Evolutionary conservation across 2,888 invertebrate species (phyloP).

Genomic region (Argyra leucocephala): DNA sequence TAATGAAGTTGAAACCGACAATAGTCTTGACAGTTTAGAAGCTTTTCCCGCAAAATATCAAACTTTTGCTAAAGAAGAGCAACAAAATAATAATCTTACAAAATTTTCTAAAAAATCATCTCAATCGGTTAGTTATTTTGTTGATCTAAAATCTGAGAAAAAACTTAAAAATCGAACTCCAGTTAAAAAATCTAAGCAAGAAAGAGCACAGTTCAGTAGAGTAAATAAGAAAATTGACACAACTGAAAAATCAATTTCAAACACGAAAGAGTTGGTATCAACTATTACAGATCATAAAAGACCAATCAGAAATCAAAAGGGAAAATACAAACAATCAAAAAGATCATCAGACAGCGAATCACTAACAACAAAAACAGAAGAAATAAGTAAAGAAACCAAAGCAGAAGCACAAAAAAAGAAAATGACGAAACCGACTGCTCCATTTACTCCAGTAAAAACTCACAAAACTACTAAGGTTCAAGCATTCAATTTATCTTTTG

Average conservation of each 20-base stretch:
- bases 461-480: conserved; percentile 18
- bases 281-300: neutral
- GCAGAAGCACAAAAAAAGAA: neutral
- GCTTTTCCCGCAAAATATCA: conserved; percentile 19
- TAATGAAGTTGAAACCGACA: conserved; percentile 18
- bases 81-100: neutral
- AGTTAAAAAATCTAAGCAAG: conserved; percentile 17
- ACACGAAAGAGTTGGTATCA: neutral
- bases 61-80: conserved; percentile 19
- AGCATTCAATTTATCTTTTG: conserved; percentile 18
- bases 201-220: neutral
- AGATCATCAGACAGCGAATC: neutral
- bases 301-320: neutral
- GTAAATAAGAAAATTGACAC: neutral
- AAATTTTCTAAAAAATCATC: neutral
- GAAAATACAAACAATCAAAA: neutral
- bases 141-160: conserved; percentile 20
- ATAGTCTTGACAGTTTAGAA: conserved; percentile 24
- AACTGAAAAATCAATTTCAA: neutral
- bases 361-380: neutral
- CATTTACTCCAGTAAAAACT: conserved; percentile 10
- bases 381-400: neutral
- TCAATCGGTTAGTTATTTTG: conserved; percentile 24
- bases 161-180: conserved; percentile 27
- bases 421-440: neutral